These are phyloP conservation scores for Drosophila sproati DNA, from an alignment of 1,140 invertebrate genomes.

Conservation along the genomic window DNA sequence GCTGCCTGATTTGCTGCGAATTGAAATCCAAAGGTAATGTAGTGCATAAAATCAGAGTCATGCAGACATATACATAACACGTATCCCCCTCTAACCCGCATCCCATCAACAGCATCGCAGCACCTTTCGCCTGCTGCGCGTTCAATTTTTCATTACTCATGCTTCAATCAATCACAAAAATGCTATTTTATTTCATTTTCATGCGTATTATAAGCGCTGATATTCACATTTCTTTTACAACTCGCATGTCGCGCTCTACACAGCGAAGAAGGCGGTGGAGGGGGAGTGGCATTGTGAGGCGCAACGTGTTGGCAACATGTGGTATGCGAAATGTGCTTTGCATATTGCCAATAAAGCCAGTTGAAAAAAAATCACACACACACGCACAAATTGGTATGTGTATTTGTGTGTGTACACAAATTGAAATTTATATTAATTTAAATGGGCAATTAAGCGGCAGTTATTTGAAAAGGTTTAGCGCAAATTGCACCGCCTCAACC, in stretches of 20 bases:
- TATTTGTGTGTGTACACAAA: conserved; percentile 46
- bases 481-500: conserved; percentile 43
- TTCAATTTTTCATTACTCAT: conserved; percentile 83
- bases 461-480: conserved; percentile 65
- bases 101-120: not conserved
- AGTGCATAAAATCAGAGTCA: conserved; percentile 83
- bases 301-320: conserved; percentile 58
- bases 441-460: conserved; percentile 75
- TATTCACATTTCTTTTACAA: conserved; percentile 76
- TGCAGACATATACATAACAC: conserved; percentile 76
- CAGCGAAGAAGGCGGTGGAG: not conserved
- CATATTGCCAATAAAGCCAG: conserved; percentile 56
- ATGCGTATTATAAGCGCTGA: conserved; percentile 81
- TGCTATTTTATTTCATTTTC: conserved; percentile 83
- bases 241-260: conserved; percentile 51
- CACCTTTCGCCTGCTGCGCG: conserved; percentile 62
- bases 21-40: conserved; percentile 82
- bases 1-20: conserved; percentile 79
- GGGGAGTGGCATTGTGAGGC: not conserved
- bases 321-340: conserved; percentile 69
- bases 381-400: conserved; percentile 20
- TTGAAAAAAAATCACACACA: conserved; percentile 15
- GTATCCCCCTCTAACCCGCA: conserved; percentile 8
- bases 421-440: conserved; percentile 82
- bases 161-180: conserved; percentile 82